Evolutionary conservation across 2,797 vertebrate genomes (phyloP), one percentile per base, ranked within the genome.

Genomic region (Aphelocoma californica): DNA sequence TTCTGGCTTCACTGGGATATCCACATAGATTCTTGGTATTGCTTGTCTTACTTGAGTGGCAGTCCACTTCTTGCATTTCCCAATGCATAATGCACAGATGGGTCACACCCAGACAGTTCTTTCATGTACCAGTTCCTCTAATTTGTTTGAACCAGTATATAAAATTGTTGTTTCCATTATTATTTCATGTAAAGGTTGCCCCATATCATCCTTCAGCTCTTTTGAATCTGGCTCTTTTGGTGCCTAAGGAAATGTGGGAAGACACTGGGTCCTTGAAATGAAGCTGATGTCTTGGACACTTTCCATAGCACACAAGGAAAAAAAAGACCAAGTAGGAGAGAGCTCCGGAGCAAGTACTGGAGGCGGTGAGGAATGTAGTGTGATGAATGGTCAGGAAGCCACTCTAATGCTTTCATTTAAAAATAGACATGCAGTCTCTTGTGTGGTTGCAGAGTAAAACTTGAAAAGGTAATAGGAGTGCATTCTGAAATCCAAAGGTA

Each of bases 381-480:
- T 78, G 75, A 81, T 90, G 77, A 81, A 93, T 75, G 86, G 82
- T 92, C 90, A 95, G 95, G 85, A 97, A 95, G 58, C 80, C 44
- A 40, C 34, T 44, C 44, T 75, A 86, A 74, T 54, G 47, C 84
- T 85, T 91, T 92, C 6, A 31, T 78, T 92, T 96, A 87, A 89
- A 95, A 95, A 92, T 87, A 92, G 91, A 50, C 51, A 36, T 58
- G 14, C 58, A 84, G 53, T 32, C 56, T 84, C 56, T 80, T 86
- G 7, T 78, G 81, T 65, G 86, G 79, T 83, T 93, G 57, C 71
- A 86, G 72, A 89, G 40, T 79, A 90, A 91, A 92, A 83, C 51
- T 93, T 61, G n/a, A 48, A 79, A 94, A 93, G 58, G 61, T 74
- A 81, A 91, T 48, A 58, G 40, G 44, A 88, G 47, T 58, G 44